A percentile compares a stretch with the other conserved stretches of the same genome.
Conservation (phyloP, 2,888 invertebrate species). For the Globia sparganii region DNA sequence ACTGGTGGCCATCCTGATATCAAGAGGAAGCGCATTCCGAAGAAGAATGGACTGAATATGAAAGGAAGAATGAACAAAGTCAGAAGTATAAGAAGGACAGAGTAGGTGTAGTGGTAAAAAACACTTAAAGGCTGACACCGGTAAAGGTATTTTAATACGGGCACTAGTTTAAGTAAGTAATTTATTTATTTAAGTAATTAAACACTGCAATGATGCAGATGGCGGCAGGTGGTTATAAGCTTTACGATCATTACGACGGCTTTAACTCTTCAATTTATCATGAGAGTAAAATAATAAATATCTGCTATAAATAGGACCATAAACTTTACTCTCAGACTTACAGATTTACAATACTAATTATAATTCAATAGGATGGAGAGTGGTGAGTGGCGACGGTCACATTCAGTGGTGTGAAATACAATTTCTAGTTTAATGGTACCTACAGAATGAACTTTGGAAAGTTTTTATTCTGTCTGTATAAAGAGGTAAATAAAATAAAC, state of each 20-base stretch:
- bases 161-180: background rate
- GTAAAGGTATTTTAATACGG: conserved; percentile 12
- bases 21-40: background rate
- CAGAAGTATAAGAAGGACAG: background rate
- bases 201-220: conserved; percentile 1
- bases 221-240: conserved; percentile 4
- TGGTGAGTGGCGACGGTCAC: background rate
- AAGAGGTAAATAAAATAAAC: background rate
- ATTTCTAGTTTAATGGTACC: background rate
- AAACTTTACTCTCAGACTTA: background rate
- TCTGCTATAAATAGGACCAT: background rate
- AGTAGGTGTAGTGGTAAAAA: background rate
- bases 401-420: background rate
- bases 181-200: conserved; percentile 2
- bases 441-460: background rate
- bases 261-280: conserved; percentile 10
- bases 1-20: background rate
- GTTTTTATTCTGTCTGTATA: background rate
- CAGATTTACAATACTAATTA: conserved; percentile 24
- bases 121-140: background rate
- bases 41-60: background rate
- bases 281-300: conserved; percentile 20
- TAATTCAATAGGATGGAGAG: background rate
- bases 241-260: background rate
- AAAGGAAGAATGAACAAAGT: background rate